Evolutionary conservation across 2,113 vertebrate species (phyloP).

Genomic region (Hemiprocne comata): DNA sequence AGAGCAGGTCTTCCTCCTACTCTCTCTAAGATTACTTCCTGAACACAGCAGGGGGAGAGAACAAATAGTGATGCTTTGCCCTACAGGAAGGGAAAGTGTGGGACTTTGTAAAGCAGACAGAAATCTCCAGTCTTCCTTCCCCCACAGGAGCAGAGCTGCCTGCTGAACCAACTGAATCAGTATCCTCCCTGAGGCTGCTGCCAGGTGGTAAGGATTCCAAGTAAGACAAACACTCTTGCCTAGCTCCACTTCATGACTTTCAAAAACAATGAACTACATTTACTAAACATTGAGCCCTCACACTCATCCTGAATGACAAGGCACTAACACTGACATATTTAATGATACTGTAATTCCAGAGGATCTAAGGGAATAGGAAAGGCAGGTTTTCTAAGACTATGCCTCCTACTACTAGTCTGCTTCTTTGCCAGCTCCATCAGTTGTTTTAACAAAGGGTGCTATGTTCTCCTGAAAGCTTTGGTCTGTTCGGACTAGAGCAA

Average conservation of each 20-base stretch:
- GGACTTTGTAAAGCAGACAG: too few species aligned
- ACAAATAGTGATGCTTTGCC: not conserved
- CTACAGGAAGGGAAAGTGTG: not conserved
- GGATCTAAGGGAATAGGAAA: not conserved
- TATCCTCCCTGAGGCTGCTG: not conserved
- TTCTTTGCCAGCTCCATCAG: not conserved
- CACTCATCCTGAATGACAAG: too few species aligned
- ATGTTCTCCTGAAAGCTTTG: not conserved
- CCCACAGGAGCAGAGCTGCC: not conserved
- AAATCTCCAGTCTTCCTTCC: not conserved
- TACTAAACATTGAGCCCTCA: not conserved
- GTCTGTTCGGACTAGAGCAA: not conserved
- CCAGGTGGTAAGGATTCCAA: not conserved
- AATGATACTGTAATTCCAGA: not conserved
- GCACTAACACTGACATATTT: not conserved
- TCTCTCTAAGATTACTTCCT: not conserved
- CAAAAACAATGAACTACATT: not conserved
- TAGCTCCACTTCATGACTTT: not conserved
- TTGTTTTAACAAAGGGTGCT: not conserved
- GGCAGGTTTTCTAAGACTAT: not conserved
- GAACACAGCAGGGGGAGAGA: not conserved
- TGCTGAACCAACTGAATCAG: not conserved
- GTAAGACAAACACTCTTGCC: not conserved
- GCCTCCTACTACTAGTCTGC: not conserved
- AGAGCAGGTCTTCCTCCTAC: not conserved